Conservation (phyloP, 1,140 invertebrate genomes). For the Andrena cerasifolii region DNA sequence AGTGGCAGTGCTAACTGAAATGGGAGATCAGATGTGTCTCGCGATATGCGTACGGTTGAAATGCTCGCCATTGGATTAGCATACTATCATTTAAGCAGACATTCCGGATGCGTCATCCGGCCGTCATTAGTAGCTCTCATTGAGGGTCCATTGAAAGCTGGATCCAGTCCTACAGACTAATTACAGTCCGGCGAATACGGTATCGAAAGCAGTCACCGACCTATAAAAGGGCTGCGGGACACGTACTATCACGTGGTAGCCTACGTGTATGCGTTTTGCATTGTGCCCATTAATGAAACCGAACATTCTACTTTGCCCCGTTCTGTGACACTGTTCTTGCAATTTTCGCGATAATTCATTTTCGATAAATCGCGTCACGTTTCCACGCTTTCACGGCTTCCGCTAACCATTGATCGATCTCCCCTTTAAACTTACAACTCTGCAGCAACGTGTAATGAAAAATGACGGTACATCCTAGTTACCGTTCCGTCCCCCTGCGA, state of each 20-base stretch:
- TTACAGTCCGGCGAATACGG: slow-evolving; percentile 46
- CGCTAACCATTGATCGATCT: too few species aligned
- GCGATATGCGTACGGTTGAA: slow-evolving; percentile 21
- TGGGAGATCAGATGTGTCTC: slow-evolving; percentile 18
- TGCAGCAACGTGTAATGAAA: too few species aligned
- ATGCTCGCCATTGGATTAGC: slow-evolving; percentile 53
- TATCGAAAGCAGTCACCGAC: slow-evolving; percentile 45
- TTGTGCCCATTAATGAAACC: slow-evolving; percentile 50
- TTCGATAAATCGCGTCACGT: neutral
- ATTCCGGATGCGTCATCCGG: slow-evolving; percentile 54
- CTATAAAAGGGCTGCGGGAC: slow-evolving; percentile 43
- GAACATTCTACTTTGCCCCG: slow-evolving; percentile 46
- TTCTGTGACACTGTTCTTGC: slow-evolving; percentile 2
- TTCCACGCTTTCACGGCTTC: neutral
- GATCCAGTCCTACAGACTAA: slow-evolving; percentile 50
- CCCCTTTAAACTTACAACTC: too few species aligned
- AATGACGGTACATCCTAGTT: too few species aligned
- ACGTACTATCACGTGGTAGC: slow-evolving; percentile 30
- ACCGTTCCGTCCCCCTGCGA: too few species aligned
- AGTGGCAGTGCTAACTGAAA: slow-evolving; percentile 20
- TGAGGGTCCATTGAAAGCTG: slow-evolving; percentile 51
- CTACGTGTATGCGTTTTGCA: slow-evolving; percentile 25
- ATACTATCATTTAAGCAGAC: slow-evolving; percentile 49
- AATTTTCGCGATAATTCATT: neutral
- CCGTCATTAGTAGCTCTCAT: slow-evolving; percentile 50